Percentiles rank a stretch among this genome's conserved stretches.
Conservation (phyloP, 2,113 vertebrate genomes). For the Pteruthius melanotis region DNA sequence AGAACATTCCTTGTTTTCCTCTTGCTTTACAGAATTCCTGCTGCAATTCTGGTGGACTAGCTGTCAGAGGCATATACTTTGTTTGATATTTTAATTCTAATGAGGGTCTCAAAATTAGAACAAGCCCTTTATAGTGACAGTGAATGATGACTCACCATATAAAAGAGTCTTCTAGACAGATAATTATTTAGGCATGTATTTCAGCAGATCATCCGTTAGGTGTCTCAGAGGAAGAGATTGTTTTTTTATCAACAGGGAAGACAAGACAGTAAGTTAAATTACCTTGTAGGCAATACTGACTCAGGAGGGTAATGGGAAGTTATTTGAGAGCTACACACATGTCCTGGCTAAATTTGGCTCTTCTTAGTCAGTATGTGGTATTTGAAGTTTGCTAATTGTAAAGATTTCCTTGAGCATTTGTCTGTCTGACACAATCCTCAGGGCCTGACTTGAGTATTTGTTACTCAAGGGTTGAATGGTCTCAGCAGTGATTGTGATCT, state of each 20-base stretch:
- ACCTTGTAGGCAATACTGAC: conserved; percentile 28
- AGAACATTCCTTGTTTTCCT: not conserved
- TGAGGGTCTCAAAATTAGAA: conserved; percentile 60
- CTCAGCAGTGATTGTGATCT: not conserved
- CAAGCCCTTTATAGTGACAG: conserved; percentile 45
- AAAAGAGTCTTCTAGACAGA: conserved; percentile 45
- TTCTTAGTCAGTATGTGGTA: not conserved
- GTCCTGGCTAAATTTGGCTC: not conserved
- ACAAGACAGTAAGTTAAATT: conserved; percentile 40
- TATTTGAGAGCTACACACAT: not conserved
- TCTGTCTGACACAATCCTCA: not conserved
- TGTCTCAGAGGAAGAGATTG: conserved; percentile 47
- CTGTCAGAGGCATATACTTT: not conserved
- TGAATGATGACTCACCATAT: conserved; percentile 48
- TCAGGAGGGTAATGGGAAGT: not conserved
- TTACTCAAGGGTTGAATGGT: not conserved
- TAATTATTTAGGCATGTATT: conserved; percentile 61
- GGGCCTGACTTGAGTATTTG: not conserved
- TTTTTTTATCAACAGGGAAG: conserved; percentile 50
- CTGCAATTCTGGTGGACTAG: not conserved
- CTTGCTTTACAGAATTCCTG: not conserved
- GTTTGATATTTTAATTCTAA: conserved; percentile 51
- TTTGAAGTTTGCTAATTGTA: not conserved
- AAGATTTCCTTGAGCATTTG: not conserved
- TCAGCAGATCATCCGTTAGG: conserved; percentile 57